Evolutionary conservation across 2,888 invertebrate genomes (phyloP).

Genomic region (Exocentrus adspersus): DNA sequence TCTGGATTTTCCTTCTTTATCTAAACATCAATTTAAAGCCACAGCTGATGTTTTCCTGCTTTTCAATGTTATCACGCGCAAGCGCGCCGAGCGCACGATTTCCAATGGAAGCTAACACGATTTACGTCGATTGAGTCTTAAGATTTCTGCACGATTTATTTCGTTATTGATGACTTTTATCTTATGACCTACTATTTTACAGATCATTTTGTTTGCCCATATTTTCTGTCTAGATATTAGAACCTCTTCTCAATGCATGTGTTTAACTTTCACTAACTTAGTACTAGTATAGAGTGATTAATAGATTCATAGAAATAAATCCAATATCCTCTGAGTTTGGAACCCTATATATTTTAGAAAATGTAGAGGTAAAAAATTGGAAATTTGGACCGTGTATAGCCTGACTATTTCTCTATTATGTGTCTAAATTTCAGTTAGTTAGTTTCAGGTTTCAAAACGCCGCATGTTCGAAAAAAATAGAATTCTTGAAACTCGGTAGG

Average conservation of each 20-base stretch:
- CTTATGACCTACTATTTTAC: constrained; percentile 5
- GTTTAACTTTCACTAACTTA: no score
- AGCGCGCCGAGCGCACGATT: constrained; percentile 31
- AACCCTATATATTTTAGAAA: no score
- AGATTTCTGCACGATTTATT: constrained; percentile 20
- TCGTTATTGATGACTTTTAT: constrained; percentile 4
- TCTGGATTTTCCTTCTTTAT: constrained; percentile 55
- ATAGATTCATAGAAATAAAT: no score
- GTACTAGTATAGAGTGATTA: no score
- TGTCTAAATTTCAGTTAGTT: no score
- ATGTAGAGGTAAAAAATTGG: no score
- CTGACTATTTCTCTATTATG: no score
- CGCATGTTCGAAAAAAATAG: no score
- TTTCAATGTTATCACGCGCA: constrained; percentile 48
- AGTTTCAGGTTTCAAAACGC: no score
- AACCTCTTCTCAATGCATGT: not conserved
- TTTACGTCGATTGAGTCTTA: constrained; percentile 22
- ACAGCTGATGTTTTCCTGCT: constrained; percentile 50
- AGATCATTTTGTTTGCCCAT: constrained; percentile 9
- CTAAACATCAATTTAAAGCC: constrained; percentile 59
- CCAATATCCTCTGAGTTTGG: no score
- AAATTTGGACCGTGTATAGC: no score
- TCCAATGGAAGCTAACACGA: not conserved
- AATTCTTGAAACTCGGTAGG: no score
- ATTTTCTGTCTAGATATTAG: not conserved